Evolutionary conservation across 1,140 invertebrate genomes (phyloP).

Genomic region (Riptortus pedestris): DNA sequence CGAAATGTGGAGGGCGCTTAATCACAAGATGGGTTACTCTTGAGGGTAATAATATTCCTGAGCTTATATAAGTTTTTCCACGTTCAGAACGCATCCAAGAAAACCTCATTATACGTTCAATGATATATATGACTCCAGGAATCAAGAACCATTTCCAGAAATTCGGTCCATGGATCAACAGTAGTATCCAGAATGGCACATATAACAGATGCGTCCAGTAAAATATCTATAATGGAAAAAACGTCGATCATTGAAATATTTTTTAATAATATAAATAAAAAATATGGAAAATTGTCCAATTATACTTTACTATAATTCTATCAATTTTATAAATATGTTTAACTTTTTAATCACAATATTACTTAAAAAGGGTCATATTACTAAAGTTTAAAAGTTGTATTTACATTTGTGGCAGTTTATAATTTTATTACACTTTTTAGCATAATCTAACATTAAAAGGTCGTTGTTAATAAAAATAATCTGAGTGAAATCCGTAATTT

Average conservation of each 20-base stretch:
- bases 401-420: too few species aligned
- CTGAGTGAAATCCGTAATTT: too few species aligned
- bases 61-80: constrained; percentile 75
- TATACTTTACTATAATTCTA: background rate
- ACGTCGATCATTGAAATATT: background rate
- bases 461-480: too few species aligned
- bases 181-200: constrained; percentile 75
- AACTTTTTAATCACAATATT: too few species aligned
- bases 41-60: constrained; percentile 72
- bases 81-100: constrained; percentile 52
- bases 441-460: too few species aligned
- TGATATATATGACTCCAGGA: constrained; percentile 66
- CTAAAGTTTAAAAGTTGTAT: too few species aligned
- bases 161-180: constrained; percentile 78
- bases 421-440: too few species aligned
- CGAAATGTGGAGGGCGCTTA: constrained; percentile 70
- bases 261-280: background rate
- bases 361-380: too few species aligned
- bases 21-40: constrained; percentile 81
- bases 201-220: constrained; percentile 92
- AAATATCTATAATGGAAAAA: constrained; percentile 56
- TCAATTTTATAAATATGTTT: too few species aligned
- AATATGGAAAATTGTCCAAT: background rate
- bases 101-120: constrained; percentile 62
- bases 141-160: constrained; percentile 93